Evolutionary conservation across 1,140 invertebrate genomes (phyloP), one percentile per base, ranked within the genome.

Genomic region (Mercenaria mercenaria): DNA sequence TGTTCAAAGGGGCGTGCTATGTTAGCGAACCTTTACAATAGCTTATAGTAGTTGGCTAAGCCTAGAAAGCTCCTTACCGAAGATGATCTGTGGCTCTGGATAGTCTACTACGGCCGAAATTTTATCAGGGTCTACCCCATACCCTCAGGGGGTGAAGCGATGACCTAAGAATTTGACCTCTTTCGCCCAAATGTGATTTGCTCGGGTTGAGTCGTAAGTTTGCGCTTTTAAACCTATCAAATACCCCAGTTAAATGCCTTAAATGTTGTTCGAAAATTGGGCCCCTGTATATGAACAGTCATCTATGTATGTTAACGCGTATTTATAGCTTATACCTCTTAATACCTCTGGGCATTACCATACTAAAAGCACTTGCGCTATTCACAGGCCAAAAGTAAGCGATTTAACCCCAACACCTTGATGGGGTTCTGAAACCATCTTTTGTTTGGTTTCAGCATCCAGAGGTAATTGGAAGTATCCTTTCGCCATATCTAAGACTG

Each of bases 51-150:
- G 81, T 95, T 95, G 52, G 94, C 77, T 29, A 97, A 74, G 1
- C 96, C 96, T 2, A 97, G 41, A 88, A 97, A 96, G 26, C 92
- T 39, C 64, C 95, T 88, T 0, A 97, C 80, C 96, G 93, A 47
- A 95, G 94, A 15, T 93, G 82, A 89, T 88, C 95, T 81, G 88
- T 94, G 32, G 92, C 91, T 26, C 34, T 43, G 93, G 91, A 82
- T 91, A 93, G 18, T 76, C 56, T 20, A 23, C 23, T 6, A 92
- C 81, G 15, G 20, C 32, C 4, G 29, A 59, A 1, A 82, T 39
- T n/a, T 91, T 92, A 10, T 29, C 72, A 26, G 59, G n/a, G 88
- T 77, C 80, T 91, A 74, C 1, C 92, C 92, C 43, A 91, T 41
- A 67, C 87, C 91, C 64, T 84, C 91, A 20, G 90, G 67, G 64